These are phyloP conservation scores for Rhabditoides inermis DNA, from an alignment of 2,888 invertebrate species.

Conservation along the genomic window DNA sequence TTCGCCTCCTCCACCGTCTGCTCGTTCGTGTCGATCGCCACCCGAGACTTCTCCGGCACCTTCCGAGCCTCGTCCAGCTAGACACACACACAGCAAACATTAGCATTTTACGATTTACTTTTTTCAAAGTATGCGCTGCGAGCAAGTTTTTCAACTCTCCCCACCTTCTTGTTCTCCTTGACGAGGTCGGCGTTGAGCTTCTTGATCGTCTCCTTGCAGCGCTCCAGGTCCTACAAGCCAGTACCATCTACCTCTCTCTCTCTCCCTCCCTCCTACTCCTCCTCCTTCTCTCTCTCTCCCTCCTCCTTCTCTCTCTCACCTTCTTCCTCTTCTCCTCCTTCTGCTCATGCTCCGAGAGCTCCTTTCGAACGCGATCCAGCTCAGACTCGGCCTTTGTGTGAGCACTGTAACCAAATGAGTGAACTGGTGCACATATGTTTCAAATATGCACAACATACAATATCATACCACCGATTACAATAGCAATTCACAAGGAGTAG, in stretches of 20 bases:
- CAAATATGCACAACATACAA: too few relatives aligned
- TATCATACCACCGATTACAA: too few relatives aligned
- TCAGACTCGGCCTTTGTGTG: too few relatives aligned
- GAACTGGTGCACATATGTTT: too few relatives aligned
- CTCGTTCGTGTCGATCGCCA: slow-evolving; percentile 37
- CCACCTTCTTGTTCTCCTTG: slow-evolving; percentile 59
- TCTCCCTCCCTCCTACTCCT: too few relatives aligned
- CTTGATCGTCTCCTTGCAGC: slow-evolving; percentile 8
- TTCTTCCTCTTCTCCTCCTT: too few relatives aligned
- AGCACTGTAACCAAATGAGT: too few relatives aligned
- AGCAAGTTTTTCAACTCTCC: slow-evolving; percentile 58
- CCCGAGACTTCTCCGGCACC: slow-evolving; percentile 10
- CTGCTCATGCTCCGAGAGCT: too few relatives aligned
- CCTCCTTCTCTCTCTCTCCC: slow-evolving; percentile 9
- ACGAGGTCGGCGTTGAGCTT: slow-evolving; percentile 14
- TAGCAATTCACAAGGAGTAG: too few relatives aligned
- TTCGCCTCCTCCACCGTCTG: slow-evolving; percentile 46
- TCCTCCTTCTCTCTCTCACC: slow-evolving; percentile 7
- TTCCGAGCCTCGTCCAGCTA: slow-evolving; percentile 61
- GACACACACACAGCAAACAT: too few relatives aligned
- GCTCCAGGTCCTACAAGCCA: slow-evolving; percentile 6
- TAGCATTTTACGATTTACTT: neutral
- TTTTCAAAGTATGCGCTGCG: slow-evolving; percentile 28
- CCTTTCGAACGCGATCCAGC: too few relatives aligned
- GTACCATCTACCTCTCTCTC: too few relatives aligned